Evolutionary conservation across 2,797 vertebrate genomes (phyloP).

Genomic region (Numenius phaeopus): DNA sequence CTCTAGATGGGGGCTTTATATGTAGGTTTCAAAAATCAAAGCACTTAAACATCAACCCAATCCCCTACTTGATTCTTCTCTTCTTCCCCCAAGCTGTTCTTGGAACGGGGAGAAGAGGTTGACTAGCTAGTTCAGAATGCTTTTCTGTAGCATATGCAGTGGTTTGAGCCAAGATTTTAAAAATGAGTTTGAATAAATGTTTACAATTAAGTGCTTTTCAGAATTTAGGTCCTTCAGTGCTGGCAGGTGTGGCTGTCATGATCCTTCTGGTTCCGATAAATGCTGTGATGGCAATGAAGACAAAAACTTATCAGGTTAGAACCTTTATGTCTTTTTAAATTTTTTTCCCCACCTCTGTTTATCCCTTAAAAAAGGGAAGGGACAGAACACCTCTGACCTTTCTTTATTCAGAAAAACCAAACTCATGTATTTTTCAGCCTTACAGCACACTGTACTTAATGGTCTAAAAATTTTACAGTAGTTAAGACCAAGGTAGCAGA

Average conservation of each 20-base stretch:
- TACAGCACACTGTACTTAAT: not conserved
- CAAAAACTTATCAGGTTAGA: conserved; percentile 94
- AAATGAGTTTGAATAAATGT: not conserved
- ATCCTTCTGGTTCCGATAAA: conserved; percentile 94
- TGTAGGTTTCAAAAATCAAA: not conserved
- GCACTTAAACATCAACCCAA: not conserved
- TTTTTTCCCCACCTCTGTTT: not conserved
- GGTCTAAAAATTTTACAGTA: not conserved
- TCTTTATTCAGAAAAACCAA: not conserved
- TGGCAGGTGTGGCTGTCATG: conserved; percentile 97
- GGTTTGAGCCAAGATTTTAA: not conserved
- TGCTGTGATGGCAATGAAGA: conserved; percentile 96
- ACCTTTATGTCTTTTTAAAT: not conserved
- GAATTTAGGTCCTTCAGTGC: conserved; percentile 92
- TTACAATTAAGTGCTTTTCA: conserved; percentile 43
- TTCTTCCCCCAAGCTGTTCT: not conserved
- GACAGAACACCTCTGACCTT: not conserved
- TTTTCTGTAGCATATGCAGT: not conserved
- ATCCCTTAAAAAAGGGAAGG: not conserved
- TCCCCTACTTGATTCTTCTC: not conserved
- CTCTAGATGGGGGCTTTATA: fast-evolving
- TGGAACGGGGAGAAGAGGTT: not conserved
- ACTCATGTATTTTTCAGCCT: not conserved
- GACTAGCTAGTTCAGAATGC: not conserved
- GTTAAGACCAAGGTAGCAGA: not conserved